These are phyloP conservation scores for Bombus turneri DNA, from an alignment of 1,140 invertebrate genomes.

Conservation along the genomic window DNA sequence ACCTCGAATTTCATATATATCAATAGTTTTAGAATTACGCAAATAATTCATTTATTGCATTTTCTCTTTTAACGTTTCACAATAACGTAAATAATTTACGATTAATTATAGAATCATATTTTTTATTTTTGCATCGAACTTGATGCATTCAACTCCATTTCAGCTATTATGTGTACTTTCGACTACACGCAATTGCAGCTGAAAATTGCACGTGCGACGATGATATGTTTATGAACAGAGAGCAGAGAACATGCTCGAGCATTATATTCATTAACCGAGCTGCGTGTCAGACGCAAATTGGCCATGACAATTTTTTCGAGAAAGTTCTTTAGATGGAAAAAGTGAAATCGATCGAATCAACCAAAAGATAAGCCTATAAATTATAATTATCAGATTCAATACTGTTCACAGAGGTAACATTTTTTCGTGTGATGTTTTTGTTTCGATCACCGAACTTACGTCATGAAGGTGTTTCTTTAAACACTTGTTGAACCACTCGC, in stretches of 20 bases:
- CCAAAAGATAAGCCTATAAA: neutral
- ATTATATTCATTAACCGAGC: constrained; percentile 24
- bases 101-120: neutral
- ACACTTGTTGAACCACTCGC: neutral
- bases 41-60: neutral
- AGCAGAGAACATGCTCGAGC: constrained; percentile 5
- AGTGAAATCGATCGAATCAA: neutral
- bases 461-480: neutral
- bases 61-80: no score
- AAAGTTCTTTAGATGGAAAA: no score
- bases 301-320: neutral
- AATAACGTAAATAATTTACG: neutral
- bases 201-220: constrained; percentile 19
- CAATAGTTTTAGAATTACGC: neutral
- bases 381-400: constrained; percentile 20
- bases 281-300: neutral
- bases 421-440: neutral
- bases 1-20: neutral
- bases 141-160: neutral
- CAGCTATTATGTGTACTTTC: neutral
- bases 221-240: constrained; percentile 34
- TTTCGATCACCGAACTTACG: neutral
- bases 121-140: neutral
- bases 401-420: no score
- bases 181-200: neutral